phyloP scores from a whole-genome alignment of 2,113 vertebrate genomes.

The Nothoprocta pentlandii region DNA sequence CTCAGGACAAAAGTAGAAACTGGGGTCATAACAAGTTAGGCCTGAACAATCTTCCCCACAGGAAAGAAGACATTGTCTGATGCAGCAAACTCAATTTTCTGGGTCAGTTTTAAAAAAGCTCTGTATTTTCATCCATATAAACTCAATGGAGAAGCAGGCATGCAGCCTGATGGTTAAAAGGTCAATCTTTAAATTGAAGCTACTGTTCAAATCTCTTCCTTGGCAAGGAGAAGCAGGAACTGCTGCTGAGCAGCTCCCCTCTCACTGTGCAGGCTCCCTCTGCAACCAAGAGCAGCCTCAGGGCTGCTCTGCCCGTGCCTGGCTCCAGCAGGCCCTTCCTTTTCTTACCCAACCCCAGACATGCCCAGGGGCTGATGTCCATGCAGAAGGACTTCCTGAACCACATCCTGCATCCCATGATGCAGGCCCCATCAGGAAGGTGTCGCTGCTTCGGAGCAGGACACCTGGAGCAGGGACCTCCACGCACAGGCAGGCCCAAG shows the following conservation, averaged over 20 bases:
- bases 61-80: not conserved
- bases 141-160: not conserved
- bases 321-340: not conserved
- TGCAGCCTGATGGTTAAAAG: conserved; percentile 12
- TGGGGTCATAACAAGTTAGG: not conserved
- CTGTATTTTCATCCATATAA: not conserved
- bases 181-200: conserved; percentile 6
- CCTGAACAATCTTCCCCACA: not conserved
- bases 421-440: not conserved
- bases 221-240: not conserved
- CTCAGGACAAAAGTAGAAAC: not conserved
- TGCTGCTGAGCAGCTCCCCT: not conserved
- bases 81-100: not conserved
- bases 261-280: not conserved
- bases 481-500: not conserved
- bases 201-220: not conserved
- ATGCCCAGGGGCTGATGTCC: not conserved
- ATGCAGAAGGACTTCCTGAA: not conserved
- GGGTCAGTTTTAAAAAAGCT: not conserved
- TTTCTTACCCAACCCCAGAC: rapidly evolving
- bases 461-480: not conserved
- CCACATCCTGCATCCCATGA: not conserved
- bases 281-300: not conserved
- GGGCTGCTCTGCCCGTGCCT: not conserved
- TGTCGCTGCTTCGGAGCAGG: rapidly evolving